Evolutionary conservation across 2,113 vertebrate species (phyloP).

Genomic region (Phycodurus eques): DNA sequence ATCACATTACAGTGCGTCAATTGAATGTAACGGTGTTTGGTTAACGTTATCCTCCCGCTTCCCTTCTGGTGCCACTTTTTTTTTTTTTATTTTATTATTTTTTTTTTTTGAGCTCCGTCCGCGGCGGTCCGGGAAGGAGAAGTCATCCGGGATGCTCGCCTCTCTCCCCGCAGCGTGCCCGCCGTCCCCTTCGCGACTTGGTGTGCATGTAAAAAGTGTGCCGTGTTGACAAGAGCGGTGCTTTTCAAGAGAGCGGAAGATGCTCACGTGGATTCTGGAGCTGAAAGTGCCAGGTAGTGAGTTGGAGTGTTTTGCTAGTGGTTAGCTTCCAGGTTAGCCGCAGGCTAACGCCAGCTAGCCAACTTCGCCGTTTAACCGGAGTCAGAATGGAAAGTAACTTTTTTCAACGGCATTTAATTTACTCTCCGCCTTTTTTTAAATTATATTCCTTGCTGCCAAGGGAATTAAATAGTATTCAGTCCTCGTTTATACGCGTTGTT

Average conservation of each 20-base stretch:
- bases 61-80: neutral
- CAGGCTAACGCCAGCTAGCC: slow-evolving; percentile 46
- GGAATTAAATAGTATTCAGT: neutral
- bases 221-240: slow-evolving; percentile 49
- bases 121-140: neutral
- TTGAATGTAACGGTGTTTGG: slow-evolving; percentile 21
- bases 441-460: neutral
- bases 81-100: too few species aligned
- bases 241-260: slow-evolving; percentile 34
- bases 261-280: slow-evolving; percentile 64
- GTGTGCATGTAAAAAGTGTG: slow-evolving; percentile 4
- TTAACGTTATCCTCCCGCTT: slow-evolving; percentile 62
- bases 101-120: neutral
- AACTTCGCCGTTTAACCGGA: slow-evolving; percentile 4
- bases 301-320: slow-evolving; percentile 29
- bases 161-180: neutral
- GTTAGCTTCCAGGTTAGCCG: slow-evolving; percentile 37
- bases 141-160: neutral
- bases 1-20: neutral
- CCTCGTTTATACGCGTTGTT: neutral
- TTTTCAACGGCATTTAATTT: neutral
- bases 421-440: neutral
- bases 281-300: slow-evolving; percentile 74
- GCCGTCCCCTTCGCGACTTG: neutral
- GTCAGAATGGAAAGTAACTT: slow-evolving; percentile 16